Evolutionary conservation across 2,113 vertebrate genomes (phyloP), one percentile per base, ranked within the genome.

Genomic region (Cololabis saira): DNA sequence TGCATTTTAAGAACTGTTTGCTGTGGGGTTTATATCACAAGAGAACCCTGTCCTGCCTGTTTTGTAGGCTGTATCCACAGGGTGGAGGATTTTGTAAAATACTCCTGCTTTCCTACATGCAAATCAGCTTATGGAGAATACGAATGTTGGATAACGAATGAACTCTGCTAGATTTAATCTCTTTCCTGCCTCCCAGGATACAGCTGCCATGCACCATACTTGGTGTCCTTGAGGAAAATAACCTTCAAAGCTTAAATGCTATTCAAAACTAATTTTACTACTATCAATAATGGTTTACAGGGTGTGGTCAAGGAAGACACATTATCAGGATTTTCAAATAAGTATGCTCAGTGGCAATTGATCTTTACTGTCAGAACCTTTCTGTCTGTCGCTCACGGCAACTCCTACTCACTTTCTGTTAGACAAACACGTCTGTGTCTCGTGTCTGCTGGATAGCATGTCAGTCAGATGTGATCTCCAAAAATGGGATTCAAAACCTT

Each of bases 121-220:
- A 86, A 90, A 91, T 83, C 90, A 76, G 86, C 80, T 90, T 89
- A 91, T 6, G 45, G 21, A 67, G 81, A 59, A 73, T 65, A 50
- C 49, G 13, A 81, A 82, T 66, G 78, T 76, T 80, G 70, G 78
- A 76, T 83, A 78, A 74, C 30, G 30, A 44, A 58, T 42, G 59
- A 59, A 8, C 13, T 16, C 54, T 48, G 16, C 55, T 49, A 54
- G 49, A 66, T 87, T 80, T 85, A 90, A 88, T 89, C 84, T 78
- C 61, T 18, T 2, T 40, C 37, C 62, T 78, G 65, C 53, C 15
- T 84, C 69, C 61, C 52, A 10, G 71, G 54, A 66, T 55, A 16
- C 59, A 70, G 67, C 75, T 76, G 74, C 22, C 56, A n/a, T 42
- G 58, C 58, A 1, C 16, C 12, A 17, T 61, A 2, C 64, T 5